Percentiles rank a stretch among this genome's conserved stretches.
phyloP scores from a whole-genome alignment of 1,140 invertebrate genomes.

The Arctopsyche grandis region DNA sequence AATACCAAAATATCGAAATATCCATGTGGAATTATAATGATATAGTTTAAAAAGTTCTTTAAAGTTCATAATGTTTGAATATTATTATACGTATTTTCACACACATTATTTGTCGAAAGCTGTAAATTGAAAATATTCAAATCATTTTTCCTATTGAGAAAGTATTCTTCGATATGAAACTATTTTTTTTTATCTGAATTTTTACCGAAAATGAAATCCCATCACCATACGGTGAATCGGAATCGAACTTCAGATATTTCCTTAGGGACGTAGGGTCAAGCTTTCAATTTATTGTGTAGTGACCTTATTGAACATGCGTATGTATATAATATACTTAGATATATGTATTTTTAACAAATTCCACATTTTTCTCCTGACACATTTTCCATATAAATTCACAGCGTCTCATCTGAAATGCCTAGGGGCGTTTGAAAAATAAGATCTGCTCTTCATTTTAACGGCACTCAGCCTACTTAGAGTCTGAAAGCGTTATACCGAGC shows the following conservation, averaged over 20 bases:
- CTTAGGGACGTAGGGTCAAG: slow-evolving; percentile 18
- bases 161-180: neutral
- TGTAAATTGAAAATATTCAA: no score
- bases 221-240: slow-evolving; percentile 27
- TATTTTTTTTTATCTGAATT: neutral
- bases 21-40: no score
- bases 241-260: slow-evolving; percentile 21
- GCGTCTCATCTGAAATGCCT: neutral
- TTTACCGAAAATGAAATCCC: slow-evolving; percentile 13
- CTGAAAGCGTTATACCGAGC: neutral
- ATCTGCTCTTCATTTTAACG: neutral
- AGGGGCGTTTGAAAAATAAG: neutral
- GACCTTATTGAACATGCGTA: slow-evolving; percentile 8
- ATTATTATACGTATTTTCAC: no score
- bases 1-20: no score
- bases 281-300: slow-evolving; percentile 29
- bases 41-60: no score
- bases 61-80: no score
- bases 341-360: neutral
- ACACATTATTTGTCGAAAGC: no score
- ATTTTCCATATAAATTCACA: neutral
- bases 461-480: slow-evolving; percentile 3
- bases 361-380: neutral
- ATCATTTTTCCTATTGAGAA: no score
- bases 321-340: neutral